Evolutionary conservation across 2,797 vertebrate species (phyloP).

Genomic region (Anas capensis): DNA sequence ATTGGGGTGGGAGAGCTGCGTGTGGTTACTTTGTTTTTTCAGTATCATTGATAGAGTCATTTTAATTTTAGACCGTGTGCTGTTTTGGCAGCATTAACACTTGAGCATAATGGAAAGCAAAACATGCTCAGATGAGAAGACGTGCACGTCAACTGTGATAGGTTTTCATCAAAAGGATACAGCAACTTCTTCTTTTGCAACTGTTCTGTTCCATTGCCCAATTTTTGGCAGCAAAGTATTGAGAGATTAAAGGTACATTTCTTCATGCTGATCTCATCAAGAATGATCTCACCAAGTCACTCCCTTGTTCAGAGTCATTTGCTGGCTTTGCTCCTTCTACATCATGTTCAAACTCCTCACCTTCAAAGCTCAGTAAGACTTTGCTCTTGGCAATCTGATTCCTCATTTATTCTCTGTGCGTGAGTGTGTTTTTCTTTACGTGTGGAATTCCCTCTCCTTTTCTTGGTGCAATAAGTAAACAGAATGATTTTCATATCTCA

Average conservation of each 20-base stretch:
- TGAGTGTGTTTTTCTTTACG: background rate
- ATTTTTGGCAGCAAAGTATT: constrained; percentile 26
- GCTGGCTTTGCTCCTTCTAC: background rate
- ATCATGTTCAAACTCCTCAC: constrained; percentile 46
- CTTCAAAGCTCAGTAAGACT: constrained; percentile 39
- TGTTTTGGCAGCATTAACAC: background rate
- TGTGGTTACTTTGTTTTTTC: background rate
- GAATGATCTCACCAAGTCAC: constrained; percentile 20
- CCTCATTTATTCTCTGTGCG: constrained; percentile 1
- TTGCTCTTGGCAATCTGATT: constrained; percentile 45
- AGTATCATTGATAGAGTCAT: fast-evolving
- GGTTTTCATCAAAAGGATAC: constrained; percentile 16
- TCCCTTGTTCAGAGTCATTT: constrained; percentile 32
- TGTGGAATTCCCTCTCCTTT: constrained; percentile 41
- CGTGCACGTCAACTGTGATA: background rate
- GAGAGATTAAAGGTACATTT: constrained; percentile 54
- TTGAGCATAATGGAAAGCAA: background rate
- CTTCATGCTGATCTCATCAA: constrained; percentile 48
- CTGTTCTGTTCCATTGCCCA: background rate
- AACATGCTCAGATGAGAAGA: constrained; percentile 8
- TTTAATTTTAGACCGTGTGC: background rate
- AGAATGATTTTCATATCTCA: background rate
- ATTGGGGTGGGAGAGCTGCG: background rate
- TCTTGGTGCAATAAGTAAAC: background rate
- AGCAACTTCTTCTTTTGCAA: constrained; percentile 15